Evolutionary conservation across 2,797 vertebrate genomes (phyloP), one percentile per base, ranked within the genome.

Genomic region (Melanotaenia nigrans): DNA sequence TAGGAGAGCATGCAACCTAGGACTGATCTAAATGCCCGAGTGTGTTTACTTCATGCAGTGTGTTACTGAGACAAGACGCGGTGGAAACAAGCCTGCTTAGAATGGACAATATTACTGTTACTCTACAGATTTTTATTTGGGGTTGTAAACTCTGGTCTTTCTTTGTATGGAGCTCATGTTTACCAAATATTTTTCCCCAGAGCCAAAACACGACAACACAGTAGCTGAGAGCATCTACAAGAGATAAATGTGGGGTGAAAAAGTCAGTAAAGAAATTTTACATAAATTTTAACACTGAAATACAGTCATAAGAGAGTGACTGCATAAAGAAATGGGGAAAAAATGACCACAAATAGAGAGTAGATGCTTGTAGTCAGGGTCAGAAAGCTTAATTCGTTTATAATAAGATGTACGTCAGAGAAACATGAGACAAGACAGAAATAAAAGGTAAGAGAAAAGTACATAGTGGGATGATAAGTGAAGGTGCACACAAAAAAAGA

Each of bases 361-460:
- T 12, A 67, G 65, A 64, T 11, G 59, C 65, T 40, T 55, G 60
- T 61, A 78, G 80, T 58, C 60, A 3, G 64, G 77, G 79, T 80
- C 78, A 68, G 76, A 33, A 73, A 82, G 66, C 62, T 79, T 87
- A 75, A 81, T 79, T 78, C 71, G 86, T 84, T 84, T 82, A 30
- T 30, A 55, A 77, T 73, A 76, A 63, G 57, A 73, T 78, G 28
- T 59, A 62, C 35, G 55, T 64, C 28, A 0, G 60, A 57, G 79
- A 79, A 86, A 83, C 65, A 70, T 54, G 60, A 51, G 69, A 87
- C 75, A 56, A 62, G 57, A 66, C 65, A 30, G 45, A 36, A 3
- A 0, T 0, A 66, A 81, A 86, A 82, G 28, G 58, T 28, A 28
- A 38, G 6, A 63, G 68, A 77, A 65, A 76, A 79, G 69, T 67